phyloP scores from a whole-genome alignment of 1,140 invertebrate genomes.

The Heliconius himera region DNA sequence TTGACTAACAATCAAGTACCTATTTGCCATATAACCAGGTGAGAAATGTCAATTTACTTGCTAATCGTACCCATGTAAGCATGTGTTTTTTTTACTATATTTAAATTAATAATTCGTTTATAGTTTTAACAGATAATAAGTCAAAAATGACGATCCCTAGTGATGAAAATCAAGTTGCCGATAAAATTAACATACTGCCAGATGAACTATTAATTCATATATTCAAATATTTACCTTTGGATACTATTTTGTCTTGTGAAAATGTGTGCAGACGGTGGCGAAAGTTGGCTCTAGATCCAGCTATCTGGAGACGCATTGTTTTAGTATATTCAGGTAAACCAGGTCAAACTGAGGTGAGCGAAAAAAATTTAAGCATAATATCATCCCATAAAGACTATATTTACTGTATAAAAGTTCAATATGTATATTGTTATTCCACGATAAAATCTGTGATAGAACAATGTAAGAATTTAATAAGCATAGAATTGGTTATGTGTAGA shows the following conservation, averaged over 20 bases:
- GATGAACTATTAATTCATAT: slow-evolving; percentile 72
- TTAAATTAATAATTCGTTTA: background rate
- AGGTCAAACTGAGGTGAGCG: slow-evolving; percentile 62
- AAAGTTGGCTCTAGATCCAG: slow-evolving; percentile 55
- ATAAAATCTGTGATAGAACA: slow-evolving; percentile 62
- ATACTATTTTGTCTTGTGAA: slow-evolving; percentile 60
- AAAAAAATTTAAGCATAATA: slow-evolving; percentile 63
- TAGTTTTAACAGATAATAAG: background rate
- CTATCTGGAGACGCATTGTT: slow-evolving; percentile 63
- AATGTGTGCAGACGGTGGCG: slow-evolving; percentile 68
- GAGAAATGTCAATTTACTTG: background rate
- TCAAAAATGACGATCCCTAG: slow-evolving; percentile 49
- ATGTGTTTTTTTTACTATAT: too few species aligned
- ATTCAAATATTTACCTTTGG: slow-evolving; percentile 67
- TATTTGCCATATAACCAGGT: background rate
- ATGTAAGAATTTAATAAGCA: slow-evolving; percentile 63
- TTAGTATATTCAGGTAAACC: slow-evolving; percentile 69
- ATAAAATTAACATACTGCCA: slow-evolving; percentile 61
- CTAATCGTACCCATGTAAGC: background rate
- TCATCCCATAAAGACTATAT: slow-evolving; percentile 58
- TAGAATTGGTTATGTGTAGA: slow-evolving; percentile 73
- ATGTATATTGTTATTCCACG: slow-evolving; percentile 66
- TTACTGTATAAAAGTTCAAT: slow-evolving; percentile 65
- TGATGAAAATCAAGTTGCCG: slow-evolving; percentile 24
- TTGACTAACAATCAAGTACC: background rate